These are phyloP conservation scores for Cnemophilus loriae DNA, from an alignment of 2,113 vertebrate genomes.

Conservation along the genomic window DNA sequence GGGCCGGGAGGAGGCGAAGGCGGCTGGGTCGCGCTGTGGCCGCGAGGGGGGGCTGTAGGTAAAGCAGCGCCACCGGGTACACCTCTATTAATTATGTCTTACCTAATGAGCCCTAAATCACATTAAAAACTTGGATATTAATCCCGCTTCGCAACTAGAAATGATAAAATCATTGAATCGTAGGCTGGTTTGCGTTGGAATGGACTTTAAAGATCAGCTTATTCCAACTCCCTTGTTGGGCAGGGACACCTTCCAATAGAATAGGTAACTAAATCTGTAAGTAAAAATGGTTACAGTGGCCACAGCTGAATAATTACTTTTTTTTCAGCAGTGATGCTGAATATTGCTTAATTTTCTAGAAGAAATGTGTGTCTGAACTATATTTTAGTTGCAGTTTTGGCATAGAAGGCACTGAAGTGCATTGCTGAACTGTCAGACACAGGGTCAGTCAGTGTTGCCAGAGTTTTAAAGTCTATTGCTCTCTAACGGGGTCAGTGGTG, in stretches of 20 bases:
- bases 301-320: background rate
- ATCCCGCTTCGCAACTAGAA: background rate
- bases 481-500: background rate
- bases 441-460: background rate
- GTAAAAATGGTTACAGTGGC: background rate
- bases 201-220: background rate
- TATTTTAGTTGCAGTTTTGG: background rate
- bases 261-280: background rate
- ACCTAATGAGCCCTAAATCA: background rate
- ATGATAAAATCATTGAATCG: background rate
- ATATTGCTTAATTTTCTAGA: background rate
- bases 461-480: background rate
- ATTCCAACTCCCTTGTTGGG: background rate
- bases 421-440: background rate
- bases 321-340: background rate
- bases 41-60: background rate
- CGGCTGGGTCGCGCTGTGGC: background rate
- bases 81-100: fast-evolving
- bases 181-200: background rate
- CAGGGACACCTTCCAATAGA: background rate
- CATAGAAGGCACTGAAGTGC: background rate
- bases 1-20: background rate
- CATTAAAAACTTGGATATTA: background rate
- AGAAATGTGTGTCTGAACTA: background rate
- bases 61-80: background rate